Percentiles rank a stretch among this genome's conserved stretches.
Conservation (phyloP, 2,888 invertebrate species). For the Nasonia oneida region DNA sequence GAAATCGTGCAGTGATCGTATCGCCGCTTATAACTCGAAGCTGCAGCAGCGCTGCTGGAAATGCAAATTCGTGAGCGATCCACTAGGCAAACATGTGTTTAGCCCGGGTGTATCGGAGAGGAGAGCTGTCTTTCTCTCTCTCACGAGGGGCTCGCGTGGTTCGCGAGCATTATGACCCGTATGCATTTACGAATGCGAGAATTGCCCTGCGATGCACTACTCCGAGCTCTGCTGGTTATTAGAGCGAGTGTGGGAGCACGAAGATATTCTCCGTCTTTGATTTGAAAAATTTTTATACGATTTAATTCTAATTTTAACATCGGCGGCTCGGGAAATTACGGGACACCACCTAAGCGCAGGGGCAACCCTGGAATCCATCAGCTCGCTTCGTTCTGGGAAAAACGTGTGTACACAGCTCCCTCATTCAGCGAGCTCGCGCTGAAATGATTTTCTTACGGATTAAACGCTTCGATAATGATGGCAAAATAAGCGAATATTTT, state of each 20-base stretch:
- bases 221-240: not conserved
- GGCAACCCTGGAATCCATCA: conserved; percentile 4
- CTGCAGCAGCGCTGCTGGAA: conserved; percentile 63
- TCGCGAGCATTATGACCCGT: conserved; percentile 74
- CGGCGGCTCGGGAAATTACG: conserved; percentile 64
- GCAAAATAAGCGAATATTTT: not conserved
- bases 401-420: not conserved
- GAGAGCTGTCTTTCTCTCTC: conserved; percentile 69
- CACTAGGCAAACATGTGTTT: conserved; percentile 77
- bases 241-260: not conserved
- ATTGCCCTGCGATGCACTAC: not conserved
- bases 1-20: not conserved
- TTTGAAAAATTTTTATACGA: no score
- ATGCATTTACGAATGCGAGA: conserved; percentile 39
- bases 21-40: not conserved
- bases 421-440: no score
- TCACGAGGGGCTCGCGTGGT: conserved; percentile 78
- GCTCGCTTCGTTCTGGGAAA: not conserved
- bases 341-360: conserved; percentile 65
- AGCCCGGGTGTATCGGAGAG: conserved; percentile 58
- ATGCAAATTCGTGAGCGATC: conserved; percentile 73
- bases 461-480: not conserved
- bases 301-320: no score
- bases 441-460: not conserved
- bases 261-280: no score